Percentiles rank a stretch among this genome's conserved stretches.
These are phyloP conservation scores for Bedellia somnulentella DNA, from an alignment of 2,888 invertebrate species.

Conservation along the genomic window DNA sequence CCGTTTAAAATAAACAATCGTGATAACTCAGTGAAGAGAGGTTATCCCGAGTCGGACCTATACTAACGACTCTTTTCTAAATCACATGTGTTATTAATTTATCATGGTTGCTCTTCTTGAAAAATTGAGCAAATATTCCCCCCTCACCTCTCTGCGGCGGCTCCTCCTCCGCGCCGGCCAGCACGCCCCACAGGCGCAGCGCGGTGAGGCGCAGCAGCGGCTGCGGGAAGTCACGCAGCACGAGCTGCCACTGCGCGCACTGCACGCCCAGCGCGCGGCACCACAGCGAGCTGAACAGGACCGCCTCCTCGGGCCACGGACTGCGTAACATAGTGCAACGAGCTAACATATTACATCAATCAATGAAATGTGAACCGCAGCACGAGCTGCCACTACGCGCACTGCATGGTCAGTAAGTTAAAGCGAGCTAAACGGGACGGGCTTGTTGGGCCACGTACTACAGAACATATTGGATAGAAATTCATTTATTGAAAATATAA, in stretches of 20 bases:
- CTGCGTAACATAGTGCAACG: constrained; percentile 45
- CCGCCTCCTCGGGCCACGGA: constrained; percentile 88
- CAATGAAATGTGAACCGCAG: too few relatives aligned
- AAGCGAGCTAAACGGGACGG: constrained; percentile 83
- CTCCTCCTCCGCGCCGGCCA: constrained; percentile 87
- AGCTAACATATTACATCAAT: too few relatives aligned
- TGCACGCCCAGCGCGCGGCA: constrained; percentile 83
- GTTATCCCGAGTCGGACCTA: too few relatives aligned
- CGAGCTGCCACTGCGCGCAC: constrained; percentile 84
- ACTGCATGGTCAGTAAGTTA: constrained; percentile 85
- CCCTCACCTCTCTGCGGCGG: constrained; percentile 66
- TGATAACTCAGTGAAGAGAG: too few relatives aligned
- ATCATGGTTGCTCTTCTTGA: too few relatives aligned
- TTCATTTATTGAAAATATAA: too few relatives aligned
- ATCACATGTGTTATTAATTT: too few relatives aligned
- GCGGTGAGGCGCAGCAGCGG: constrained; percentile 84
- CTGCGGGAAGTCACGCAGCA: constrained; percentile 93
- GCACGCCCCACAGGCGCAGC: constrained; percentile 84
- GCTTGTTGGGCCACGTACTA: constrained; percentile 91
- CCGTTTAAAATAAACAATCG: too few relatives aligned
- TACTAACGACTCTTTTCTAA: too few relatives aligned
- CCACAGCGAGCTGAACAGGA: constrained; percentile 92
- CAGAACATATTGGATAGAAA: constrained; percentile 1
- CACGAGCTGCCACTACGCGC: constrained; percentile 84
- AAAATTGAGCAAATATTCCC: background rate